phyloP scores from a whole-genome alignment of 2,797 vertebrate species.

The Ceyx erithaca region DNA sequence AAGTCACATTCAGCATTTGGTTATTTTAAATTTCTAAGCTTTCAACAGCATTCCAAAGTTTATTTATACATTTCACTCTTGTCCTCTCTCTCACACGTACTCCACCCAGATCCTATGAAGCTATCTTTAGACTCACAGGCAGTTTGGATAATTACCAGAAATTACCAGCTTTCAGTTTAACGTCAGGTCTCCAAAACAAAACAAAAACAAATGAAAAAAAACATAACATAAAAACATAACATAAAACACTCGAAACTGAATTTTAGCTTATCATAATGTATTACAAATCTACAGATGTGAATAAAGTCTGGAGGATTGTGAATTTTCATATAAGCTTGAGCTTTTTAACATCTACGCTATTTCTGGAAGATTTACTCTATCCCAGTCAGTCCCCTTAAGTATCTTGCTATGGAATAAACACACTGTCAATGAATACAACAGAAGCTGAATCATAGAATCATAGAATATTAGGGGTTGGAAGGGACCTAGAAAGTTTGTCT shows the following conservation, averaged over 20 bases:
- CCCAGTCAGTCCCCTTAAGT: not conserved
- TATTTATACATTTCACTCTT: constrained; percentile 19
- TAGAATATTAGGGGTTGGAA: no score
- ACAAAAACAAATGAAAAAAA: not conserved
- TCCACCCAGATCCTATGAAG: not conserved
- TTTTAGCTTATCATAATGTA: not conserved
- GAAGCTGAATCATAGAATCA: not conserved
- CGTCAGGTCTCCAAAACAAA: not conserved
- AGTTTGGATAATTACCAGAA: not conserved
- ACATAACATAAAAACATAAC: accelerated
- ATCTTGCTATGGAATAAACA: not conserved
- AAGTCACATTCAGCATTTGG: not conserved
- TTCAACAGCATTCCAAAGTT: not conserved
- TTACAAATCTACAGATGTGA: not conserved
- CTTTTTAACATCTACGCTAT: not conserved
- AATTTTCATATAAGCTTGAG: not conserved
- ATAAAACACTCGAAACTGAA: not conserved
- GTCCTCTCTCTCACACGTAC: not conserved
- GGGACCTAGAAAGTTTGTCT: no score
- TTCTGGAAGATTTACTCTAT: not conserved
- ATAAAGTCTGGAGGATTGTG: not conserved
- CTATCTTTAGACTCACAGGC: constrained; percentile 8
- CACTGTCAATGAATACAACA: not conserved
- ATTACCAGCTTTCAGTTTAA: not conserved
- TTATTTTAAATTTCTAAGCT: not conserved